Evolutionary conservation across 2,113 vertebrate species (phyloP), one percentile per base, ranked within the genome.

Genomic region (Macrotus californicus): DNA sequence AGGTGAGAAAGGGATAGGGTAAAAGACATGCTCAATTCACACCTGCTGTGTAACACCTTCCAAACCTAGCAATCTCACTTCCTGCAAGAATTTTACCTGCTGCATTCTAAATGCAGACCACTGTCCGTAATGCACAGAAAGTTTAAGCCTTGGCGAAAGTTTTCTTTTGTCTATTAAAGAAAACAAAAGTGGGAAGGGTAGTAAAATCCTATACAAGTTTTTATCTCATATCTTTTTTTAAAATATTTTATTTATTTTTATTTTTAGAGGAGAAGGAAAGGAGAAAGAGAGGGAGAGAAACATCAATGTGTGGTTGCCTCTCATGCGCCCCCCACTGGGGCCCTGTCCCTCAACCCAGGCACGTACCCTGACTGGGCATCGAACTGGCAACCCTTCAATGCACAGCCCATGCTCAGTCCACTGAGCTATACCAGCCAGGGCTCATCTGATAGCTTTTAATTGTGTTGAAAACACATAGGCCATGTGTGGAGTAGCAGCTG

Each of bases 121-220:
- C 13, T 56, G 61, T 97, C 96, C 89, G 67, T 83, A 83, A 91
- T 87, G 36, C 3, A 94, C 41, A 96, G 94, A 48, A 85, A 43
- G 88, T 86, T 24, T 90, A 94, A 92, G 14, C 9, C 36, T 77
- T 76, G 6, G 22, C 2, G n/a, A 75, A 77, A 72, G 3, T 15
- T 67, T 72, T 5, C 43, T 72, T 91, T 72, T 79, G 8, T 85
- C 18, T 76, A 29, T 64, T 91, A 41, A 69, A 85, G 61, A 95
- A 18, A 61, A 39, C 21, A 79, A 91, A 93, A 81, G 52, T 67
- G 46, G 50, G 82, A 41, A 95, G 14, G 36, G 7, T 13, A 91
- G 24, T 87, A 54, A 87, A 93, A 82, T 31, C 6, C 80, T 61
- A 89, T 84, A 36, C 41, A 90, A 41, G 24, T 56, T 94, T 94